Percentiles rank a stretch among this genome's conserved stretches.
phyloP scores from a whole-genome alignment of 2,888 invertebrate species.

The Limnephilus marmoratus region DNA sequence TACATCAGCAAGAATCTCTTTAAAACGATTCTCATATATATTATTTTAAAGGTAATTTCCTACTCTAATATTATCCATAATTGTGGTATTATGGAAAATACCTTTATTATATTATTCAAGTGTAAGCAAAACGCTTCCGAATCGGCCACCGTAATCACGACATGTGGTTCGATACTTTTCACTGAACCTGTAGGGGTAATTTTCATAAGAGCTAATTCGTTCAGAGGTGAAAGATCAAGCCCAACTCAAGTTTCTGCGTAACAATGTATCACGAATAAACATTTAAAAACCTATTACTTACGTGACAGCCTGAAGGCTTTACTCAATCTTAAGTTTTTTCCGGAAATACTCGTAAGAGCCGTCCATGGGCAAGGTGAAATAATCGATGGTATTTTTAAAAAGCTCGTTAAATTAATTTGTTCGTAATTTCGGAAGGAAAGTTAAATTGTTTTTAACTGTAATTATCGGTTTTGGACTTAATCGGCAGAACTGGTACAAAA shows the following conservation, averaged over 20 bases:
- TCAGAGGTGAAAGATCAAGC: neutral
- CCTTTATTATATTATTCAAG: neutral
- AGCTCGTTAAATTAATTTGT: neutral
- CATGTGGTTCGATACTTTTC: neutral
- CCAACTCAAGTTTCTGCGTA: neutral
- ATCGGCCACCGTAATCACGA: neutral
- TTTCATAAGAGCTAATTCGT: neutral
- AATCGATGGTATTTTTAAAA: neutral
- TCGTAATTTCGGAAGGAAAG: neutral
- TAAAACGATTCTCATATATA: neutral
- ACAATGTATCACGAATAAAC: constrained; percentile 8
- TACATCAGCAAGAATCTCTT: no score
- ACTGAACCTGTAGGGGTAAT: neutral
- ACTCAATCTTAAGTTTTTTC: neutral
- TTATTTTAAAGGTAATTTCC: neutral
- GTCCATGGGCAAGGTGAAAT: neutral
- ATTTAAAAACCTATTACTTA: neutral
- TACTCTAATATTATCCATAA: neutral
- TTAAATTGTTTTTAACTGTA: neutral
- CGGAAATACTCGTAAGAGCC: constrained; percentile 4
- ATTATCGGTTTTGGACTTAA: neutral
- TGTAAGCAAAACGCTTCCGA: neutral
- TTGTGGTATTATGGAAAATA: neutral
- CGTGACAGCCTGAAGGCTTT: constrained; percentile 10
- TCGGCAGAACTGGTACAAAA: neutral